Percentiles rank a stretch among this genome's conserved stretches.
These are phyloP conservation scores for Pyrgus malvae DNA, from an alignment of 2,888 invertebrate species.

Conservation along the genomic window DNA sequence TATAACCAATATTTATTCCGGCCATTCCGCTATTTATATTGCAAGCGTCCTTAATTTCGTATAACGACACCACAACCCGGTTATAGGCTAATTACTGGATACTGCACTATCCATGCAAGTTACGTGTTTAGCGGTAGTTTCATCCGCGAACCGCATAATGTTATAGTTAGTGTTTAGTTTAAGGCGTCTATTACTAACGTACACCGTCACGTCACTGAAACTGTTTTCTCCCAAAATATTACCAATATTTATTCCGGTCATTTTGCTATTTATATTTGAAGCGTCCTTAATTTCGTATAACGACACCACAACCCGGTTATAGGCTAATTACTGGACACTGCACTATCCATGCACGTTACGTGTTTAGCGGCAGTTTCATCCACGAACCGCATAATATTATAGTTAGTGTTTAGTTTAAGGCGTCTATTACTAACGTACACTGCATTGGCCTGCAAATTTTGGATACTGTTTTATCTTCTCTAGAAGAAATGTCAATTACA, in stretches of 20 bases:
- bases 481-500: too few species aligned
- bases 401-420: conserved; percentile 22
- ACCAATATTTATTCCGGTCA: conserved; percentile 25
- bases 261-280: conserved; percentile 33
- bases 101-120: conserved; percentile 29
- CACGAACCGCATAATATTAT: conserved; percentile 26
- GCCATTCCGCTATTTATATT: conserved; percentile 31
- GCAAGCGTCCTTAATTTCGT: conserved; percentile 38
- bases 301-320: conserved; percentile 36
- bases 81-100: conserved; percentile 39
- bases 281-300: conserved; percentile 39
- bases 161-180: conserved; percentile 22
- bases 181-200: conserved; percentile 11
- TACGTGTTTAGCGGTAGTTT: conserved; percentile 27
- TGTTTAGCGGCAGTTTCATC: conserved; percentile 27
- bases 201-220: too few species aligned
- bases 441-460: too few species aligned
- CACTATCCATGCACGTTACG: conserved; percentile 26
- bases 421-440: conserved; percentile 7
- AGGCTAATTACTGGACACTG: conserved; percentile 39
- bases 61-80: conserved; percentile 37
- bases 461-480: too few species aligned
- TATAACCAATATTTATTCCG: conserved; percentile 25
- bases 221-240: conserved; percentile 11
- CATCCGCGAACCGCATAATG: conserved; percentile 27